phyloP scores from a whole-genome alignment of 2,797 vertebrate genomes.

The Sebastes vulpes region DNA sequence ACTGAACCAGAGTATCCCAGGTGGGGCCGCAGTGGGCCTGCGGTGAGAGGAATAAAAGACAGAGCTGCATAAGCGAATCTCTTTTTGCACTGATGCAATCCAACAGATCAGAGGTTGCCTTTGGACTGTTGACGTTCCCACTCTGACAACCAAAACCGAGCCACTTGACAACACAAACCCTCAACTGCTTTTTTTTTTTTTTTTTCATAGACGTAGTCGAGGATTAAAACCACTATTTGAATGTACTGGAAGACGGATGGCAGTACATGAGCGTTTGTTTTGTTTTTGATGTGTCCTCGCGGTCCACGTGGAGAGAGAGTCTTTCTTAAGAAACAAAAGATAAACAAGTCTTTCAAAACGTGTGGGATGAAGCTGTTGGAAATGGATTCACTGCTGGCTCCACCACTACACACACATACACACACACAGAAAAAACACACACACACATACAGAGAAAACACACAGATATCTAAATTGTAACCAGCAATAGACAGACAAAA shows the following conservation, averaged over 20 bases:
- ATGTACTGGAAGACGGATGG: constrained; percentile 66
- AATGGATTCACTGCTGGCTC: constrained; percentile 66
- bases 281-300: constrained; percentile 37
- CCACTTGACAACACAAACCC: constrained; percentile 71
- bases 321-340: constrained; percentile 26
- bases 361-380: constrained; percentile 32
- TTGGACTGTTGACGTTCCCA: constrained; percentile 62
- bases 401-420: constrained; percentile 27
- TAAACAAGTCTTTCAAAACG: constrained; percentile 32
- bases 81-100: constrained; percentile 84
- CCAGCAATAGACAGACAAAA: constrained; percentile 77
- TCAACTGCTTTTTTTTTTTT: constrained; percentile 67
- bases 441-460: neutral
- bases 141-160: constrained; percentile 75
- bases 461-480: constrained; percentile 83
- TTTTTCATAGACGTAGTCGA: constrained; percentile 43
- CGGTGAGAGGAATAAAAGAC: constrained; percentile 46
- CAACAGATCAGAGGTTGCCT: constrained; percentile 74
- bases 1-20: constrained; percentile 83
- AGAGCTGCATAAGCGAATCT: constrained; percentile 68
- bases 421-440: constrained; percentile 21
- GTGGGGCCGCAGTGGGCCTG: constrained; percentile 52
- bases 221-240: constrained; percentile 70
- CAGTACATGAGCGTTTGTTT: constrained; percentile 28
- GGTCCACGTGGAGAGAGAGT: constrained; percentile 26